Base-by-base conservation (phyloP, 2,113 vertebrate species). In the Galbula dea region DNA sequence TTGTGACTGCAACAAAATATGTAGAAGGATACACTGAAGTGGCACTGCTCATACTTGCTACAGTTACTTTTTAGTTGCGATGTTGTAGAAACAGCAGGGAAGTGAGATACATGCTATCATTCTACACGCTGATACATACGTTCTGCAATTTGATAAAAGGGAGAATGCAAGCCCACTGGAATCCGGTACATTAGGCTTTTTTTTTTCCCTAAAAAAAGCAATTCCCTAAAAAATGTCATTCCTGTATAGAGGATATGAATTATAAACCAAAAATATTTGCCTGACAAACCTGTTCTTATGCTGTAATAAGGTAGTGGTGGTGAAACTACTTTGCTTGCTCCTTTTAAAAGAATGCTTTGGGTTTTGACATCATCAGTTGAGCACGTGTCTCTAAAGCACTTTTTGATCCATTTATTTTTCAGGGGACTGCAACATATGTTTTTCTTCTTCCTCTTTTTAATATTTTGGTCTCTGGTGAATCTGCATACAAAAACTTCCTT, bases 401-500 rank as follows among this genome's bases (percentile, higher is more conserved):
- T 91, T 79, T 93, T 69, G 65, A 96, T 94, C 62, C 84, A 61
- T 59, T 96, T 93, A 86, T 83, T 94, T 96, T 97, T 96, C 77
- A 29, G 84, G 48, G 43, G 84, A 90, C 46, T 75, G 76, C 63
- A 96, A 96, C 97, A 97, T 97, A 95, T 97, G 97, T 95, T 98
- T 98, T 98, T 96, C 93, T 93, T 97, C 97, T 98, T 97, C 93
- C 84, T 96, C 92, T 97, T 98, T 97, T 97, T 98, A 97, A 98
- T 98, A 97, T 97, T 98, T 98, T 97, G 95, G 95, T 97, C 96
- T 97, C 97, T 57, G 72, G 89, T 97, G 97, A 97, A 97, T 97
- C 96, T 88, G 1, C 97, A 97, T 96, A 97, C 95, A 97, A 98
- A 98, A 96, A 95, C 97, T 98, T 98, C 96, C 97, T 98, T 98